These are phyloP conservation scores for Capra hircus DNA, from an alignment of 2,113 vertebrate genomes.

Conservation along the genomic window DNA sequence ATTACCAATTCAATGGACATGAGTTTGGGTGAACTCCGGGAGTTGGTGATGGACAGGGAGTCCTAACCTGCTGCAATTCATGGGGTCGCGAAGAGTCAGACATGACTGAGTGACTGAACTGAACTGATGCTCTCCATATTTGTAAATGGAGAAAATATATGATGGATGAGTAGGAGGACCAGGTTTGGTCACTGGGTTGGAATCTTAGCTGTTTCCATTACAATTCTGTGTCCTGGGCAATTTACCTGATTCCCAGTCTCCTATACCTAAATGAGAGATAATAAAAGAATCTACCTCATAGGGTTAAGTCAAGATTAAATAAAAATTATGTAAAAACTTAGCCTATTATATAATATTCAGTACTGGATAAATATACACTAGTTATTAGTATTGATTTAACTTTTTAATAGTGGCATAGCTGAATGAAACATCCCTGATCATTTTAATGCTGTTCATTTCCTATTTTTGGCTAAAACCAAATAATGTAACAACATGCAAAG, in stretches of 20 bases:
- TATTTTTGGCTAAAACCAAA: not conserved
- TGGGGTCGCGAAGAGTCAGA: accelerated
- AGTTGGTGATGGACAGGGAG: too few species aligned
- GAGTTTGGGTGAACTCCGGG: too few species aligned
- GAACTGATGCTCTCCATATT: not conserved
- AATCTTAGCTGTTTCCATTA: not conserved
- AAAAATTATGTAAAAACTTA: not conserved
- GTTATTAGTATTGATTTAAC: not conserved
- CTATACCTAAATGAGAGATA: not conserved
- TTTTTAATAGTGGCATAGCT: not conserved
- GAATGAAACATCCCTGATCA: not conserved
- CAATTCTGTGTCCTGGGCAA: not conserved
- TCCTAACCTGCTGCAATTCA: too few species aligned
- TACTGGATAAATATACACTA: not conserved
- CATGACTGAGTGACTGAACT: too few species aligned
- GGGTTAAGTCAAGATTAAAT: not conserved
- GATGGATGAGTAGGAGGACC: not conserved
- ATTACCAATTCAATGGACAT: too few species aligned
- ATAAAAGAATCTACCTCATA: not conserved
- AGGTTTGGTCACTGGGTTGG: not conserved
- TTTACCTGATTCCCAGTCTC: not conserved
- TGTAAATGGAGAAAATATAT: not conserved
- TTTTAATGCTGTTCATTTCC: not conserved
- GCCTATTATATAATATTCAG: not conserved
- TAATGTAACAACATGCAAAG: not conserved